phyloP scores from a whole-genome alignment of 2,888 invertebrate species.

The Yponomeuta plumbellus region DNA sequence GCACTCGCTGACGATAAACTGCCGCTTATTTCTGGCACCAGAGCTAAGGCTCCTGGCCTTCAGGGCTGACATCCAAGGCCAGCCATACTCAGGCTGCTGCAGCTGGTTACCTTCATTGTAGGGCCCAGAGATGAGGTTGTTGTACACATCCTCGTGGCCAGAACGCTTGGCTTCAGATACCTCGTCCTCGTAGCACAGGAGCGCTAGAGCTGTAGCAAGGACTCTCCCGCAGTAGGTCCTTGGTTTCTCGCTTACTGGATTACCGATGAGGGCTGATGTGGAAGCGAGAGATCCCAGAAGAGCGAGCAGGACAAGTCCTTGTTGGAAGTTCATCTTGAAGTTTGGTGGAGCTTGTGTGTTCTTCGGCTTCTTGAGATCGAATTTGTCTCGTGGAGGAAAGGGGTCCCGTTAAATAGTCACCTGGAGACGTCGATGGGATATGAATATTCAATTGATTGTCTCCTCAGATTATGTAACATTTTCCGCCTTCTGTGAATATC shows the following conservation, averaged over 20 bases:
- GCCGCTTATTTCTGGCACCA: too few species aligned
- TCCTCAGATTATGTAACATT: background rate
- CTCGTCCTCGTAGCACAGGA: too few species aligned
- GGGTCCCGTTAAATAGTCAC: conserved; percentile 42
- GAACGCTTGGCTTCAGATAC: too few species aligned
- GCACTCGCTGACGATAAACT: too few species aligned
- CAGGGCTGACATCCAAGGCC: too few species aligned
- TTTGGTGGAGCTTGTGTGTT: background rate
- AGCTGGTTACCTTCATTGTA: too few species aligned
- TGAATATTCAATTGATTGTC: conserved; percentile 43
- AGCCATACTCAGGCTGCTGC: too few species aligned
- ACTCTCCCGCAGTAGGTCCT: too few species aligned
- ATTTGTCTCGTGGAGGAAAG: background rate
- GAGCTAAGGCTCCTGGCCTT: too few species aligned
- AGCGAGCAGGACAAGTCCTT: conserved; percentile 28
- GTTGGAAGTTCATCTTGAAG: conserved; percentile 36
- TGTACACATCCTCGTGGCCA: too few species aligned
- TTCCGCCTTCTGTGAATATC: background rate
- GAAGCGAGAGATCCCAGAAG: conserved; percentile 28
- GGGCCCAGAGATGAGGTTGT: too few species aligned
- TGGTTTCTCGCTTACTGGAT: conserved; percentile 25
- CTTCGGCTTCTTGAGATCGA: background rate
- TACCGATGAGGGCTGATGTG: conserved; percentile 36
- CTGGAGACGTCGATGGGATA: conserved; percentile 20
- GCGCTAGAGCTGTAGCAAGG: too few species aligned